Base-by-base conservation (phyloP, 1,140 invertebrate genomes). In the Drosophila watanabei region DNA sequence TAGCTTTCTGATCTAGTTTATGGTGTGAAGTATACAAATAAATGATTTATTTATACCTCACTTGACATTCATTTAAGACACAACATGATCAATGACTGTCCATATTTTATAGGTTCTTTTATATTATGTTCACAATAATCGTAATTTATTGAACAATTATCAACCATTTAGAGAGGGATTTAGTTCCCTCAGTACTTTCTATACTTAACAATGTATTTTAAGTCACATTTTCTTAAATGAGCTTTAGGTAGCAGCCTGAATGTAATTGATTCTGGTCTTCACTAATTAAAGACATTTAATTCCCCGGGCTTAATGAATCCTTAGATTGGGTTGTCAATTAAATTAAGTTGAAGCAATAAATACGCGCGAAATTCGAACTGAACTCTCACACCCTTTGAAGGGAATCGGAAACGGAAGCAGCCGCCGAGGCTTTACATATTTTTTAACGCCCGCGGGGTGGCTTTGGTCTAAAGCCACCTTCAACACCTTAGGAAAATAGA, bases 291-390 rank as follows among this genome's bases (percentile, higher is more conserved):
- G 66, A 30, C 62, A 41, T 63, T 81, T 88, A 88, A 88, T 65
- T 51, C 75, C 73, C 62, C 70, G 33, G 45, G 62, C 51, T 52
- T 84, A 81, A 77, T 60, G 56, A 82, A 82, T 62, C 83, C 76
- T 87, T 76, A 75, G 24, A 51, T 70, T 59, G 51, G 45, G 51
- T 54, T 64, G 76, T 72, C 85, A 88, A 89, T 88, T 89, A 88
- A 88, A 89, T 89, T 84, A 89, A 71, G 69, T 81, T 65, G 54
- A 43, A 46, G 68, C 85, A 84, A 78, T 88, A 88, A 88, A 84
- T 84, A 73, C 46, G 37, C 68, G 33, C 20, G 10, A 68, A 78
- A 65, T 33, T 51, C 48, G 57, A 64, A 54, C 32, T 20, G 13
- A 63, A 48, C 33, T 32, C 70, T 52, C 75, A 66, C 46, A 64